Base-by-base conservation (phyloP, 2,797 vertebrate species). In the Acrossocheilus fasciatus region DNA sequence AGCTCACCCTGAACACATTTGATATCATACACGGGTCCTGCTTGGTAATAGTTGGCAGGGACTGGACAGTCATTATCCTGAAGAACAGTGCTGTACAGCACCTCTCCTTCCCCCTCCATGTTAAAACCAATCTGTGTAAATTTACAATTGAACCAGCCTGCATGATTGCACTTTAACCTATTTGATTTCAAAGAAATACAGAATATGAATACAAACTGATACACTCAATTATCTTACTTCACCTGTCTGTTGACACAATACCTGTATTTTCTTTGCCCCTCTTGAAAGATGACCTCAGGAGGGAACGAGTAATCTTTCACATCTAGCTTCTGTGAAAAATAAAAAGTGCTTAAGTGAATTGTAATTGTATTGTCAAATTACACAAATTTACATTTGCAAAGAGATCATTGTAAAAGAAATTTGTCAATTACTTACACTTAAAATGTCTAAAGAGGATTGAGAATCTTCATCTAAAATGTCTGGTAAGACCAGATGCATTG, bases 1-100 rank as follows among this genome's bases (percentile, higher is more conserved):
- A 81, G 52, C 30, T 66, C 77, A 18, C 84, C 84, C 68, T 66
- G 77, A 62, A 86, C 68, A 81, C 84, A 86, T 50, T 4, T 86
- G 77, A 86, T 81, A 41, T 86, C 54, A 86, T 86, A 86, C 62
- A 86, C 68, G 47, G 84, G 84, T 45, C 84, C 77, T 74, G 84
- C 77, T 66, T 68, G 52, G n/a, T 74, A 86, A 26, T 69, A 11
- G 66, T 86, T 86, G 41, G 84, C 34, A 20, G 23, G 57, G 3
- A 50, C 9, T 39, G 77, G 84, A 69, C 41, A 74, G 41, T n/a
- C 59, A 0, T 2, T 52, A 1, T 81, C 77, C 54, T 64, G 39
- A 36, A 62, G 39, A 62, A 66, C 41, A 64, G 84, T 73, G 12
- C 1, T 52, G 23, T 86, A 86, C 52, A 86, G 6, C 10, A 86